phyloP scores from a whole-genome alignment of 2,888 invertebrate genomes.

The Philaethria dido region DNA sequence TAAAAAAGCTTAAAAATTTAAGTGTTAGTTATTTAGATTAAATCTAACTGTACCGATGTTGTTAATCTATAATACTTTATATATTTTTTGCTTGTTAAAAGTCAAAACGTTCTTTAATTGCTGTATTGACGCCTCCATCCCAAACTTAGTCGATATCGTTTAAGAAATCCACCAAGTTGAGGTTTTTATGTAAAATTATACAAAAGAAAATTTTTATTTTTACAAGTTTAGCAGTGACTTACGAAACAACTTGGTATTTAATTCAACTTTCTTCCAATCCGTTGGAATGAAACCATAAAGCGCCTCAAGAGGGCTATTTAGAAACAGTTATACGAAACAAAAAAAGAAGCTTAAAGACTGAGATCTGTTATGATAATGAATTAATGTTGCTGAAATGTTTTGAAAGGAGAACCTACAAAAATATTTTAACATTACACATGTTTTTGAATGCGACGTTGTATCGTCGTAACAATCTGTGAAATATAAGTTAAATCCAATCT shows the following conservation, averaged over 20 bases:
- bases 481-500: neutral
- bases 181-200: slow-evolving; percentile 16
- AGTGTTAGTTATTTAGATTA: no score
- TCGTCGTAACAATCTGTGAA: no score
- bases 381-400: slow-evolving; percentile 1
- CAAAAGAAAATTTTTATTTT: slow-evolving; percentile 17
- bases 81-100: slow-evolving; percentile 1
- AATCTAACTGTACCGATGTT: neutral
- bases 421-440: neutral
- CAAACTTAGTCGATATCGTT: slow-evolving; percentile 3
- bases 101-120: neutral
- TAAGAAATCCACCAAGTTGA: slow-evolving; percentile 22
- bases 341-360: neutral
- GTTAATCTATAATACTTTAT: neutral
- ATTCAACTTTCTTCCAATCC: slow-evolving; percentile 21
- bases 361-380: slow-evolving; percentile 4
- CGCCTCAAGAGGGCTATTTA: slow-evolving; percentile 14
- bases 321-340: slow-evolving; percentile 21
- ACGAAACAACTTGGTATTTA: slow-evolving; percentile 24
- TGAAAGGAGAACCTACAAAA: neutral
- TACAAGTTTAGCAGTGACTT: slow-evolving; percentile 15
- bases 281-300: slow-evolving; percentile 22
- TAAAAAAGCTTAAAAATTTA: no score
- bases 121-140: slow-evolving; percentile 5
- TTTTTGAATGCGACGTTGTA: neutral